These are phyloP conservation scores for Hydrolagus affinis DNA, from an alignment of 2,113 vertebrate species.

Conservation along the genomic window DNA sequence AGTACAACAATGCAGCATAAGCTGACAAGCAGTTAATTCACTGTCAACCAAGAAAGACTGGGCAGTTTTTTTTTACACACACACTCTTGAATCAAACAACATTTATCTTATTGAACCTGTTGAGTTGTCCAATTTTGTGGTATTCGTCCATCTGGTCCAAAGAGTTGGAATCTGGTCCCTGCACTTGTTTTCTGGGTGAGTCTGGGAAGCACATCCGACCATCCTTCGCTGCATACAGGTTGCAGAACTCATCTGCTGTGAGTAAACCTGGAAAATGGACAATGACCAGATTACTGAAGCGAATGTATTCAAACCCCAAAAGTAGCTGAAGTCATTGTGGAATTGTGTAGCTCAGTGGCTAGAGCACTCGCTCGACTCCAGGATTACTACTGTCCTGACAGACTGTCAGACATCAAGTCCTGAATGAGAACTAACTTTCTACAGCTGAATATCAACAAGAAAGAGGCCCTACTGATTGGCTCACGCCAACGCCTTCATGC, in stretches of 20 bases:
- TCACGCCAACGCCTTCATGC: too few relatives aligned
- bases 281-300: constrained; percentile 39
- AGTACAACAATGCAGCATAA: constrained; percentile 46
- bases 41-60: constrained; percentile 51
- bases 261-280: constrained; percentile 76
- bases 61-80: constrained; percentile 33
- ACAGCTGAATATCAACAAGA: too few relatives aligned
- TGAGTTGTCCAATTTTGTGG: constrained; percentile 84
- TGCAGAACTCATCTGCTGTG: constrained; percentile 94
- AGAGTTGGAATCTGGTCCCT: constrained; percentile 88
- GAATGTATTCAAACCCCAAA: too few relatives aligned
- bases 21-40: constrained; percentile 45
- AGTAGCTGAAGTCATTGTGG: too few relatives aligned
- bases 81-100: constrained; percentile 45
- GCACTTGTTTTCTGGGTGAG: constrained; percentile 86
- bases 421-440: too few relatives aligned
- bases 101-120: constrained; percentile 78
- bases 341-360: too few relatives aligned
- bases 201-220: constrained; percentile 88
- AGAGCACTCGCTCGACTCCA: too few relatives aligned
- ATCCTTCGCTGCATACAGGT: constrained; percentile 82
- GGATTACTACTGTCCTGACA: too few relatives aligned
- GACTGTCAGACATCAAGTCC: too few relatives aligned
- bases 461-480: too few relatives aligned
- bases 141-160: constrained; percentile 81